Evolutionary conservation across 2,113 vertebrate species (phyloP), one percentile per base, ranked within the genome.

Genomic region (Semnornis frantzii): DNA sequence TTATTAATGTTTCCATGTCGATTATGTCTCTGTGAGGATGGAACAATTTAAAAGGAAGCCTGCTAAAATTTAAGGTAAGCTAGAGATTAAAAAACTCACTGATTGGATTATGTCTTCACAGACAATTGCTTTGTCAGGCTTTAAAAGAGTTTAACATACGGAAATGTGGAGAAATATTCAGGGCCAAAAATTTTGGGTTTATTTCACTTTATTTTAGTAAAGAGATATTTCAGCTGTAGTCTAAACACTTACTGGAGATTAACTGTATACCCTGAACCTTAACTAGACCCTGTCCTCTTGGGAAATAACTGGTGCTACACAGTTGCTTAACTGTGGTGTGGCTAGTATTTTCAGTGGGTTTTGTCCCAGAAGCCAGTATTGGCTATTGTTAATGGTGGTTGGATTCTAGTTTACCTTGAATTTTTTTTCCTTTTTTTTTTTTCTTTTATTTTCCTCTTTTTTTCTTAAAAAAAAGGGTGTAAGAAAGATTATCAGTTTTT

Each of bases 391-490:
- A 37, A 65, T 25, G 55, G n/a, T 12, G 12, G 25, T 15, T 86
- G 58, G 73, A 69, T 93, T 96, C 91, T 93, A 94, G 70, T 93
- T 97, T 92, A 90, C 89, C 83, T 97, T 96, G 88, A 93, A 83
- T 93, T 95, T 75, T 91, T 83, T 73, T 93, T 85, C 82, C 44
- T n/a, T 5, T 54, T 37, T 5, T 31, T 57, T 25, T 42, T 42
- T 42, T 39, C 4, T 48, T 17, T 42, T 39, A 5, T 42, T 42
- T 42, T 42, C 42, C 12, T 42, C 42, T 42, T 42, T 42, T 42
- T 42, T 15, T 15, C 42, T 6, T 42, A 30, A 30, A 69, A 83
- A 82, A 58, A 75, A 52, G 17, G 27, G 15, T 72, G 12, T 63
- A 82, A 93, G 66, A 81, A 94, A 69, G 60, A 90, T 68, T 71